Percentiles rank a stretch among this genome's conserved stretches.
Conservation (phyloP, 2,113 vertebrate species). For the Epinephelus cyanopodus region DNA sequence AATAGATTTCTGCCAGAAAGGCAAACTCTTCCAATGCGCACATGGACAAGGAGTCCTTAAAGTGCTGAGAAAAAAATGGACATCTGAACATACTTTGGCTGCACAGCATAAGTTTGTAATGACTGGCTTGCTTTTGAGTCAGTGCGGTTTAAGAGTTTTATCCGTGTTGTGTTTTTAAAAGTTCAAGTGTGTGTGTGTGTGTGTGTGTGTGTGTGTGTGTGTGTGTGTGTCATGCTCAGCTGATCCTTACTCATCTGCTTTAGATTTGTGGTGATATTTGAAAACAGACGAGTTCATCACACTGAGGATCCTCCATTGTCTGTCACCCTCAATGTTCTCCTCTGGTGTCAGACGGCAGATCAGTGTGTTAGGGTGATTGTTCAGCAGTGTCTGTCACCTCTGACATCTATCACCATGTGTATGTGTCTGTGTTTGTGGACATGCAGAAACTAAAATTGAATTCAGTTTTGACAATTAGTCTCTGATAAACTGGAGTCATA, state of each 20-base stretch:
- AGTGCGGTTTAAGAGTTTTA: neutral
- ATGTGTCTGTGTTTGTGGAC: neutral
- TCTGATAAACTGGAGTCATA: slow-evolving; percentile 9
- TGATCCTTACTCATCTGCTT: neutral
- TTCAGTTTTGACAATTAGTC: too few species aligned
- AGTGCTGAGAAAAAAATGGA: neutral
- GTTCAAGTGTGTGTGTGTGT: neutral
- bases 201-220: too few species aligned
- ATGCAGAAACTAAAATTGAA: too few species aligned
- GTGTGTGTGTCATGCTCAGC: neutral
- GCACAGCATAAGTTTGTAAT: neutral
- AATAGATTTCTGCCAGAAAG: too few species aligned
- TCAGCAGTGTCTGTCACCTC: too few species aligned
- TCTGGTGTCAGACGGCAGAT: neutral
- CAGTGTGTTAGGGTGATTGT: too few species aligned
- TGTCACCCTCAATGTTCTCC: neutral
- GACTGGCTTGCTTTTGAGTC: neutral
- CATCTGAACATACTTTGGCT: neutral
- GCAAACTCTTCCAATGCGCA: too few species aligned
- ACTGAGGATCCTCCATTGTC: neutral
- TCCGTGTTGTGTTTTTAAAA: neutral
- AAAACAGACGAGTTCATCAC: neutral
- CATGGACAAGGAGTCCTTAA: neutral
- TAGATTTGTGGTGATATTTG: neutral
- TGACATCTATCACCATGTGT: neutral